Conservation (phyloP, 2,797 vertebrate species). For the Ctenochaetus hawaiiensis region DNA sequence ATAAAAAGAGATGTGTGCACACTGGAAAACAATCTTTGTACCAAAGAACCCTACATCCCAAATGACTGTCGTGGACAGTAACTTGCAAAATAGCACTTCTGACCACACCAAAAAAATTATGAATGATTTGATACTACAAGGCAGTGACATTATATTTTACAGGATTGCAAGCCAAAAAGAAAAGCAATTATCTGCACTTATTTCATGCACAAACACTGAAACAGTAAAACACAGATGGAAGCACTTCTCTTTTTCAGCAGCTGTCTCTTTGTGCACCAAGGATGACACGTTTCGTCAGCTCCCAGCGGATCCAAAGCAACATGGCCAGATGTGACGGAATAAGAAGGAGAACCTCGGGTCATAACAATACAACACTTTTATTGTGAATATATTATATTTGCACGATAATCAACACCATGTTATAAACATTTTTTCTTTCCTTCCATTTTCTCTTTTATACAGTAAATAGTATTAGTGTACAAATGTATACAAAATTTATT, state of each 20-base stretch:
- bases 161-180: neutral
- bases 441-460: constrained; percentile 84
- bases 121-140: no score
- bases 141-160: neutral
- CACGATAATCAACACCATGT: constrained; percentile 97
- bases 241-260: constrained; percentile 33
- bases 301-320: constrained; percentile 26
- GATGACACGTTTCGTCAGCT: constrained; percentile 50
- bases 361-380: constrained; percentile 98
- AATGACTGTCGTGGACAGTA: no score
- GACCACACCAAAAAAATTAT: neutral
- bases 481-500: constrained; percentile 99
- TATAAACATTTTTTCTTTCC: constrained; percentile 90
- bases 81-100: neutral
- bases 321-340: constrained; percentile 36
- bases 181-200: neutral
- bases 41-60: neutral
- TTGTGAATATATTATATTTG: constrained; percentile 98
- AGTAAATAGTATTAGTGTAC: constrained; percentile 95
- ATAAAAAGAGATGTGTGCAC: no score
- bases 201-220: neutral
- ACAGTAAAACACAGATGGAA: constrained; percentile 1
- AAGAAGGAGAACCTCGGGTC: constrained; percentile 50
- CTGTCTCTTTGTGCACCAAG: constrained; percentile 37
- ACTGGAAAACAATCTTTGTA: no score